Conservation (phyloP, 2,888 invertebrate genomes). For the Chrysolina oricalcia region DNA sequence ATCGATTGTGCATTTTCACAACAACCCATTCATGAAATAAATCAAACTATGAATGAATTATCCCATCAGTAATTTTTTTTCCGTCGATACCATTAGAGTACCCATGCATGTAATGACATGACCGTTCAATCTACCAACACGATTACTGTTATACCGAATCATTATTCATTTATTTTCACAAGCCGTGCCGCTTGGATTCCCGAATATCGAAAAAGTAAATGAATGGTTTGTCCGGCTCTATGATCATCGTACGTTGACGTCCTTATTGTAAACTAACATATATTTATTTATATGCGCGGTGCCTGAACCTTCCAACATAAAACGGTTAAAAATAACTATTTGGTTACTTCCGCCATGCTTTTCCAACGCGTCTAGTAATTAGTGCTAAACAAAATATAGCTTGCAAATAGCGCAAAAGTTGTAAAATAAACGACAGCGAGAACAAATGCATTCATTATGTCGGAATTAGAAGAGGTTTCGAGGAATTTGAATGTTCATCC, state of each 20-base stretch:
- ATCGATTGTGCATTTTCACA: not conserved
- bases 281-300: constrained; percentile 45
- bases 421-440: constrained; percentile 1
- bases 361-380: constrained; percentile 34
- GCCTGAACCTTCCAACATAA: constrained; percentile 44
- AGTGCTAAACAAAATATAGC: constrained; percentile 19
- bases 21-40: not conserved
- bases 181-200: not conserved
- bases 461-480: not conserved
- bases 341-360: constrained; percentile 46
- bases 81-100: not conserved
- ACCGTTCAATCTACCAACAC: constrained; percentile 9
- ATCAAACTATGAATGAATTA: not conserved
- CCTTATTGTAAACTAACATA: constrained; percentile 35
- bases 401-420: constrained; percentile 20
- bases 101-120: constrained; percentile 22
- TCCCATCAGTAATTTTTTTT: not conserved
- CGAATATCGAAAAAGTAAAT: constrained; percentile 4
- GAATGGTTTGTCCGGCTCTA: constrained; percentile 28
- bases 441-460: not conserved
- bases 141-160: constrained; percentile 9
- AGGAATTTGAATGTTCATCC: too few relatives aligned
- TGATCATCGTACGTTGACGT: constrained; percentile 45
- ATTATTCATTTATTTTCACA: constrained; percentile 16
- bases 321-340: constrained; percentile 51